phyloP scores from a whole-genome alignment of 2,888 invertebrate genomes.

The Galerucella nymphaeae region DNA sequence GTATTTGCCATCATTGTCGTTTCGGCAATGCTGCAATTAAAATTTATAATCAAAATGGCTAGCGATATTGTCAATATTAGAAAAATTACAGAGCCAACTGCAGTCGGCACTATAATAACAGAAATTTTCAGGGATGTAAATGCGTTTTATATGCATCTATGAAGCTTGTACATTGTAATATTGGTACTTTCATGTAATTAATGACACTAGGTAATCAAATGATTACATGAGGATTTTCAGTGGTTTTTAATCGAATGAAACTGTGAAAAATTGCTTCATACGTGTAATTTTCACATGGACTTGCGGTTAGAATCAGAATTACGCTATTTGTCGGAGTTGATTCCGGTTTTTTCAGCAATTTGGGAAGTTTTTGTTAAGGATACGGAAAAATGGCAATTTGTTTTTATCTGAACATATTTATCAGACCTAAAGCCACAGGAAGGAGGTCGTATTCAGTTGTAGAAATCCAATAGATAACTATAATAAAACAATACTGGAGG shows the following conservation, averaged over 20 bases:
- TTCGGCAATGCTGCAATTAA: background rate
- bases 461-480: too few species aligned
- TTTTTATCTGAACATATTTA: too few species aligned
- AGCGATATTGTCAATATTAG: background rate
- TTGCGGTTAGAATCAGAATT: too few species aligned
- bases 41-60: background rate
- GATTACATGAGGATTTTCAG: background rate
- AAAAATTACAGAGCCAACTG: conserved; percentile 4
- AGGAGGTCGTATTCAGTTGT: too few species aligned
- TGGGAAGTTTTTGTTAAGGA: too few species aligned
- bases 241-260: background rate
- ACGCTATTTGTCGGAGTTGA: too few species aligned
- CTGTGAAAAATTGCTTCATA: too few species aligned
- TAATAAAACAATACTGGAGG: too few species aligned
- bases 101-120: background rate
- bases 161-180: background rate
- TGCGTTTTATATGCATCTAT: conserved; percentile 1
- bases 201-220: background rate
- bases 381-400: too few species aligned
- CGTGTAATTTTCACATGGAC: too few species aligned
- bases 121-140: background rate
- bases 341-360: too few species aligned
- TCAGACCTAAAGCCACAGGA: too few species aligned
- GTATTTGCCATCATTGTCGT: background rate
- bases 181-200: background rate